Conservation (phyloP, 2,888 invertebrate genomes). For the Plagodis pulveraria region DNA sequence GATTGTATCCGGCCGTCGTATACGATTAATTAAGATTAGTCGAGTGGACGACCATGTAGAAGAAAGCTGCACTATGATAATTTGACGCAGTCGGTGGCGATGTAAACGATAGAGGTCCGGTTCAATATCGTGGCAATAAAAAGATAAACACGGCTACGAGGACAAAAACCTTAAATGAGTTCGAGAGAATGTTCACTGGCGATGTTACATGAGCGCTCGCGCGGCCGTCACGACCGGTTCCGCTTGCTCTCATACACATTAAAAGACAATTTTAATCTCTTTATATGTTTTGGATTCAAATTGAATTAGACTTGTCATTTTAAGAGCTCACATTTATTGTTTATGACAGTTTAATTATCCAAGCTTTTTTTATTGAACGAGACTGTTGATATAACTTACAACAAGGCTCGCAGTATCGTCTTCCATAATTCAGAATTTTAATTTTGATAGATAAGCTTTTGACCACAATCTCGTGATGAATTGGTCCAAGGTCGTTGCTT, state of each 20-base stretch:
- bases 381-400: too few species aligned
- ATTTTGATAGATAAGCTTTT: too few species aligned
- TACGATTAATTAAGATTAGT: slow-evolving; percentile 43
- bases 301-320: slow-evolving; percentile 59
- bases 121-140: slow-evolving; percentile 64
- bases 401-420: too few species aligned
- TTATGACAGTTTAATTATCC: slow-evolving; percentile 22
- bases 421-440: too few species aligned
- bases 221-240: slow-evolving; percentile 56
- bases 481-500: too few species aligned
- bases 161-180: slow-evolving; percentile 72
- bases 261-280: slow-evolving; percentile 61
- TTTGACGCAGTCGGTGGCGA: slow-evolving; percentile 51
- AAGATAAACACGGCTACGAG: slow-evolving; percentile 66
- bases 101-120: slow-evolving; percentile 58
- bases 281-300: slow-evolving; percentile 60
- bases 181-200: slow-evolving; percentile 66
- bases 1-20: slow-evolving; percentile 30
- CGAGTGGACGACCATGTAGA: slow-evolving; percentile 28
- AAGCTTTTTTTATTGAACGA: not conserved
- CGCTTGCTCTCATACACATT: slow-evolving; percentile 56
- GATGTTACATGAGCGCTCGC: slow-evolving; percentile 63
- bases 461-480: too few species aligned
- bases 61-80: slow-evolving; percentile 45
- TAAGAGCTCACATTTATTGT: slow-evolving; percentile 31